Conservation (phyloP, 2,113 vertebrate species). For the Phyllostomus discolor region DNA sequence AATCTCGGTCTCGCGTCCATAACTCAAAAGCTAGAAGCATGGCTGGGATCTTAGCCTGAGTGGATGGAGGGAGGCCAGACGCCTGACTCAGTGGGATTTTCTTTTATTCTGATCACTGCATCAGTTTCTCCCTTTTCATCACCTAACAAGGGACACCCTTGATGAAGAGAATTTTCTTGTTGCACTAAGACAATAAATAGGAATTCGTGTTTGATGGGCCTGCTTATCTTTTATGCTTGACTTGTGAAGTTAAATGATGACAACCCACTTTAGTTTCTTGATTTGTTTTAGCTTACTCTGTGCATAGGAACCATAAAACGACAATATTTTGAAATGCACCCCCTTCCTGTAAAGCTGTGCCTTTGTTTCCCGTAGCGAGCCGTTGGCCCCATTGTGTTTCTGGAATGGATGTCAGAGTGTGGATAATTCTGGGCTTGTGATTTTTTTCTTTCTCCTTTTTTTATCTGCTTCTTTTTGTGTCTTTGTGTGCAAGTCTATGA, state of each 20-base stretch:
- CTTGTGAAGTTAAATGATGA: background rate
- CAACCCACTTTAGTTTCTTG: slow-evolving; percentile 10
- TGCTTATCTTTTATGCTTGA: background rate
- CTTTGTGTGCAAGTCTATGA: slow-evolving; percentile 78
- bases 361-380: slow-evolving; percentile 55
- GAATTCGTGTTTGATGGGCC: background rate
- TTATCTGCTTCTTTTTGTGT: slow-evolving; percentile 76
- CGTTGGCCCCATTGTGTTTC: slow-evolving; percentile 34
- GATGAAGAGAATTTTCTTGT: slow-evolving; percentile 16
- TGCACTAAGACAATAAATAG: background rate
- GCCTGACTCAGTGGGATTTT: background rate
- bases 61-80: background rate
- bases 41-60: background rate
- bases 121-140: background rate
- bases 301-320: background rate
- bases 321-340: slow-evolving; percentile 14
- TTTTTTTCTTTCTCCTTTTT: slow-evolving; percentile 64
- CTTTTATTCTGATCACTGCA: slow-evolving; percentile 23
- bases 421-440: slow-evolving; percentile 72
- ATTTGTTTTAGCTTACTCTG: background rate
- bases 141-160: background rate
- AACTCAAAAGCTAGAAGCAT: background rate
- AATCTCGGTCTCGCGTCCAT: background rate
- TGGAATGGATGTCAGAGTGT: slow-evolving; percentile 53
- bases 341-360: background rate